These are phyloP conservation scores for Incurvaria masculella DNA, from an alignment of 2,888 invertebrate genomes.

Conservation along the genomic window DNA sequence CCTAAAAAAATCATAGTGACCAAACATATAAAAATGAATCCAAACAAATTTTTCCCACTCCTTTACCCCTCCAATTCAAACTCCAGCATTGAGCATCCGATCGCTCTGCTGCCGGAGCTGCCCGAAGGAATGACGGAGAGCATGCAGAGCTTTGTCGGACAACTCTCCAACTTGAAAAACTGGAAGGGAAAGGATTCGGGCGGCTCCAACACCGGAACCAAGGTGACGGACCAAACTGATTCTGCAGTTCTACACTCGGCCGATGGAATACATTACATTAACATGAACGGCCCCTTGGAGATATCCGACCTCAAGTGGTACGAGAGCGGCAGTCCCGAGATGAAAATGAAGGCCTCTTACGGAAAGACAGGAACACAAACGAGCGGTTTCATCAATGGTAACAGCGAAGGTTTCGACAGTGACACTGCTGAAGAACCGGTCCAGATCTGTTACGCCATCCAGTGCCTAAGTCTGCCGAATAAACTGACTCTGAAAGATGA, in stretches of 20 bases:
- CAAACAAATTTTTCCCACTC: not conserved
- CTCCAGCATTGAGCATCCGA: constrained; percentile 30
- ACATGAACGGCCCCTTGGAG: constrained; percentile 47
- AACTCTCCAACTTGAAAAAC: constrained; percentile 42
- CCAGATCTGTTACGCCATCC: constrained; percentile 50
- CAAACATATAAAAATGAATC: constrained; percentile 35
- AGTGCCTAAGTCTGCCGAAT: constrained; percentile 55
- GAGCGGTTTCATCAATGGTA: constrained; percentile 31
- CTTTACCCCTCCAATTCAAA: constrained; percentile 12
- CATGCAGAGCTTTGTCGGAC: constrained; percentile 43
- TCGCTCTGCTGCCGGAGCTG: constrained; percentile 34
- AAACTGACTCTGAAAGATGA: constrained; percentile 45
- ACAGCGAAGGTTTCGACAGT: constrained; percentile 50
- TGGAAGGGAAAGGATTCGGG: constrained; percentile 43
- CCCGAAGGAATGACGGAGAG: constrained; percentile 32
- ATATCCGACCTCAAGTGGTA: constrained; percentile 49
- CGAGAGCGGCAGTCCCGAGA: constrained; percentile 37
- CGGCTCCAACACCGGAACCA: constrained; percentile 33
- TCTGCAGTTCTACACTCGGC: constrained; percentile 31
- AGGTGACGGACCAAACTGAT: constrained; percentile 42
- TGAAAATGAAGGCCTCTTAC: constrained; percentile 19
- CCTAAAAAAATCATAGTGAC: constrained; percentile 33
- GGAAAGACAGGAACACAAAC: constrained; percentile 38
- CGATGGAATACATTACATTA: constrained; percentile 40
- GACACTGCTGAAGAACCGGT: constrained; percentile 42